Evolutionary conservation across 2,888 invertebrate genomes (phyloP).

Genomic region (Drosophila robusta): DNA sequence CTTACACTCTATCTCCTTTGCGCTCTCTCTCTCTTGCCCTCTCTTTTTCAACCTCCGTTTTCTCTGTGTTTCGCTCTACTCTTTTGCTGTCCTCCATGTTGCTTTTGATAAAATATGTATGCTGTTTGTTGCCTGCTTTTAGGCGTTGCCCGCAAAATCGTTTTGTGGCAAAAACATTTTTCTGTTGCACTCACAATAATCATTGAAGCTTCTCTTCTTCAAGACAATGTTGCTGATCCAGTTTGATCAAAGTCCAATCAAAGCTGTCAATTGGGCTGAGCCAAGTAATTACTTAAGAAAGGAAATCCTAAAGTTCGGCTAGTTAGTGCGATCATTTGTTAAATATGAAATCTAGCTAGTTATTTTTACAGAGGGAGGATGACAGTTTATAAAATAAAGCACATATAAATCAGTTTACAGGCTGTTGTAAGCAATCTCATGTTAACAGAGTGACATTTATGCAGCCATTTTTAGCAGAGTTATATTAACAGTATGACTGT

Average conservation of each 20-base stretch:
- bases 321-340: too few species aligned
- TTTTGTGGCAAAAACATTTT: conserved; percentile 20
- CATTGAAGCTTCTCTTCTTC: not conserved
- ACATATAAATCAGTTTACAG: too few species aligned
- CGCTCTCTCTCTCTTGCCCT: not conserved
- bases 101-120: conserved; percentile 42
- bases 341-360: too few species aligned
- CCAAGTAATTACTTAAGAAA: too few species aligned
- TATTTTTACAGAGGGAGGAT: too few species aligned
- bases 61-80: not conserved
- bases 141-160: conserved; percentile 43
- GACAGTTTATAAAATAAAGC: too few species aligned
- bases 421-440: too few species aligned
- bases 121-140: conserved; percentile 41
- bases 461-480: not conserved
- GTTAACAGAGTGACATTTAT: not conserved
- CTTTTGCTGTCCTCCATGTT: not conserved
- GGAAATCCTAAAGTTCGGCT: too few species aligned
- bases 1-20: too few species aligned
- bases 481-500: not conserved
- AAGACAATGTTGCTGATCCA: not conserved
- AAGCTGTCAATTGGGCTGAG: too few species aligned
- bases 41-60: not conserved
- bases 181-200: conserved; percentile 1
- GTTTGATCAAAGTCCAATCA: too few species aligned